Evolutionary conservation across 1,140 invertebrate species (phyloP), one percentile per base, ranked within the genome.

Genomic region (Drosophila lacteicornis): DNA sequence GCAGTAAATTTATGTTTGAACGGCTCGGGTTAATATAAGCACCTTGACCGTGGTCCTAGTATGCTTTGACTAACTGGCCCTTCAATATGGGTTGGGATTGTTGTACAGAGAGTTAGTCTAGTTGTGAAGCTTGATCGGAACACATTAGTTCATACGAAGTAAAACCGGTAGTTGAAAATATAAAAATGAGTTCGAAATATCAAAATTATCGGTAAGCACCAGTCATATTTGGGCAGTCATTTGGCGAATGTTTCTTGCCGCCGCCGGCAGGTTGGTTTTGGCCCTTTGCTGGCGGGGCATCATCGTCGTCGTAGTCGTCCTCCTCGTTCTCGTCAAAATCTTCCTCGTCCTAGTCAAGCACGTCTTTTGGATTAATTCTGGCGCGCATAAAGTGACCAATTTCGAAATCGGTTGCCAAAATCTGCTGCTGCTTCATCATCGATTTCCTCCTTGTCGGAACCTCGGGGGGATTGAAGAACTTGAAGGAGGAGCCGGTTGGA

Each of bases 371-470:
- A 82, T 99, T 96, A 80, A 99, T 96, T 75, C 97, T 95, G 92
- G 99, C 98, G 84, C 98, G 95, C 86, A 99, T 97, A 93, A 99
- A 99, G 94, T 99, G 98, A n/a, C 98, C 98, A 93, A 99, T 98
- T 94, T 99, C 98, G 93, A 98, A 99, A 94, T 99, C 98, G 73
- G 96, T 96, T 5, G 96, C 97, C 73, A 99, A 93, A 58, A 98
- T 93, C 81, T 96, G 9, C 2, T 22, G 2, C 13, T 12, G 3
- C 30, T 1, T 97, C 96, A 83, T 97, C 96, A 71, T 92, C 91
- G 46, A 97, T 93, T 65, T 97, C 96, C 76, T 93, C 94, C 81
- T 94, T 94, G 91, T 94, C 55, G 95, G 94, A 68, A 96, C 94
- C 65, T 92, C 93, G 62, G 98, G 98, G 45, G 98, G 98, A 77